These are phyloP conservation scores for Lydus trimaculatus DNA, from an alignment of 2,888 invertebrate genomes.

Conservation along the genomic window DNA sequence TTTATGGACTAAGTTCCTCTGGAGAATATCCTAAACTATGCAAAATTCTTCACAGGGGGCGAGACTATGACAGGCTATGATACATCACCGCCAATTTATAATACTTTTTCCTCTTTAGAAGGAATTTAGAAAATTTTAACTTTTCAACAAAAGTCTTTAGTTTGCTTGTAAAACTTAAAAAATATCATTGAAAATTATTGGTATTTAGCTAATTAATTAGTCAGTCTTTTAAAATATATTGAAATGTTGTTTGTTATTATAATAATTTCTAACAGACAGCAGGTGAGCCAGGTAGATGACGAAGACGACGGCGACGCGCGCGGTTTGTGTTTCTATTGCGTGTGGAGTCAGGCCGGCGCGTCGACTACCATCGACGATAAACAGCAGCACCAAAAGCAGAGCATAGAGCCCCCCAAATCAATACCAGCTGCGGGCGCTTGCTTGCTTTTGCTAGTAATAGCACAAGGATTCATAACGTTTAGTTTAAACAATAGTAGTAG, in stretches of 20 bases:
- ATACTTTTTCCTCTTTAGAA: not conserved
- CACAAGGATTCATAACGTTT: not conserved
- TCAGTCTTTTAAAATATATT: too few species aligned
- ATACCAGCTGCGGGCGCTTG: conserved; percentile 62
- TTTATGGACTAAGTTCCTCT: not conserved
- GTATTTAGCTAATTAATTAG: too few species aligned
- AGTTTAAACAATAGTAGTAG: not conserved
- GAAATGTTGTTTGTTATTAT: conserved; percentile 17
- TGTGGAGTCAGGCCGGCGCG: conserved; percentile 59
- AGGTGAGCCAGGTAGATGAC: conserved; percentile 60
- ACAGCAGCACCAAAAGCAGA: not conserved
- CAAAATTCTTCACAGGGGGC: not conserved
- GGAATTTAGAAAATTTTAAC: not conserved
- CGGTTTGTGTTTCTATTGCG: conserved; percentile 55
- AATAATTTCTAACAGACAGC: conserved; percentile 56
- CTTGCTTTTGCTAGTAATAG: conserved; percentile 22
- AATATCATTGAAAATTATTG: not conserved
- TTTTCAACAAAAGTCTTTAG: not conserved
- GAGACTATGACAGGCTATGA: conserved; percentile 18
- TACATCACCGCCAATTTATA: not conserved
- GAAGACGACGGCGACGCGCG: too few species aligned
- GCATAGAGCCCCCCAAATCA: conserved; percentile 44
- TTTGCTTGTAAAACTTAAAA: not conserved
- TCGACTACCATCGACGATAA: conserved; percentile 32
- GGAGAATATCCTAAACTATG: not conserved